Conservation (phyloP, 2,113 vertebrate genomes). For the Chinchilla lanigera region DNA sequence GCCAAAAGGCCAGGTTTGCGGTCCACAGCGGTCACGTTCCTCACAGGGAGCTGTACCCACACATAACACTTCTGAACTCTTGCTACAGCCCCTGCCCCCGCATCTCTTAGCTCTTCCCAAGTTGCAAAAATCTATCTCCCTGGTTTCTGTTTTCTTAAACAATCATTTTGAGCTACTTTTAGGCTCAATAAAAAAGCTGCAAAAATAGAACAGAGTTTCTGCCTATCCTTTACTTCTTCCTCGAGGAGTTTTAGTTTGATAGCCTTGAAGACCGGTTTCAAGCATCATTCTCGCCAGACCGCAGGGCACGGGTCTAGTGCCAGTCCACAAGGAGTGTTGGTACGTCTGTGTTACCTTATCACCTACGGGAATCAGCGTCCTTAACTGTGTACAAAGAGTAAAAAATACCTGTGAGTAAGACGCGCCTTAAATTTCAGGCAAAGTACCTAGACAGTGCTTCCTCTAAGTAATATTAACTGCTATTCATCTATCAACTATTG, state of each 20-base stretch:
- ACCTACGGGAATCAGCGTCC: not conserved
- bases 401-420: not conserved
- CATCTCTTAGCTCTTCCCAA: not conserved
- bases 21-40: not conserved
- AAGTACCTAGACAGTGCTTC: not conserved
- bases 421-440: not conserved
- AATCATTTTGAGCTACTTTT: not conserved
- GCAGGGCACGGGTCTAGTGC: not conserved
- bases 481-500: not conserved
- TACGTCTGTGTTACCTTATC: not conserved
- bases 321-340: not conserved
- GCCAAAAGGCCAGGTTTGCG: too few relatives aligned
- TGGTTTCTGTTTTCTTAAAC: not conserved
- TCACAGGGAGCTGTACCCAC: not conserved
- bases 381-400: not conserved
- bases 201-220: not conserved
- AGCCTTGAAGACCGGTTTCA: not conserved
- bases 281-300: not conserved
- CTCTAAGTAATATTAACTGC: not conserved
- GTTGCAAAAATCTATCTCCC: not conserved
- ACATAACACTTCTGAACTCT: not conserved
- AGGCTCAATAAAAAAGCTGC: not conserved
- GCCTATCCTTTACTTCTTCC: not conserved
- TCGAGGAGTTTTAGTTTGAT: not conserved
- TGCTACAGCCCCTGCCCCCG: not conserved